Base-by-base conservation (phyloP, 2,888 invertebrate genomes). In the Eupithecia centaureata region DNA sequence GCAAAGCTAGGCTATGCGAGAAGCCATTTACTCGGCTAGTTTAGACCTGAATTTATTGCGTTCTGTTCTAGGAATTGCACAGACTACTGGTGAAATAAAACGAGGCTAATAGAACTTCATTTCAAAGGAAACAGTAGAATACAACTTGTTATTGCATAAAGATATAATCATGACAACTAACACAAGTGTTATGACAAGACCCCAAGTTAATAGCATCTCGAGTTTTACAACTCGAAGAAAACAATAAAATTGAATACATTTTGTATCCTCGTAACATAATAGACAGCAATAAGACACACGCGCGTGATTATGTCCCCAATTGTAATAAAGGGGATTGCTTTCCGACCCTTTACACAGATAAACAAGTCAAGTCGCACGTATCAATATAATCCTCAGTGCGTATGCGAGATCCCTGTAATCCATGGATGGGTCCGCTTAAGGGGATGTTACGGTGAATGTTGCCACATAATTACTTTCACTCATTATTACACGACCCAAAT, bases 321-420 rank as follows among this genome's bases (percentile, higher is more conserved):
- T 87, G 81, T 87, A 89, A 89, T 89, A 91, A 89, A 90, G 87
- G 87, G 87, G 87, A 89, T 87, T 86, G 86, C 84, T 86, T 85
- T 81, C 84, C 86, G 87, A 88, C 87, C 88, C 88, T 90, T 89
- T 87, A 89, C 86, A 86, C 85, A 85, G 85, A 90, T 90, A 89
- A 92, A 88, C 86, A 87, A 87, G 87, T 86, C 83, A 85, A 87
- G 85, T 86, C 84, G 83, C 89, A 89, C 89, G 87, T 89, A 90
- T 92, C 88, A 91, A 90, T 91, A 90, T 92, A 91, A 91, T 90
- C 89, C 88, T 80, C 76, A 77, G 81, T 81, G 84, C 83, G 84
- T 82, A 86, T 82, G 83, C 86, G 85, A 85, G 86, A 91, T 87
- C 88, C 87, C 82, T 86, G 80, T 91, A 90, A 92, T 91, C 90